Base-by-base conservation (phyloP, 92 coral and sea anemone species). In the Chrysogorgia sp. region DNA sequence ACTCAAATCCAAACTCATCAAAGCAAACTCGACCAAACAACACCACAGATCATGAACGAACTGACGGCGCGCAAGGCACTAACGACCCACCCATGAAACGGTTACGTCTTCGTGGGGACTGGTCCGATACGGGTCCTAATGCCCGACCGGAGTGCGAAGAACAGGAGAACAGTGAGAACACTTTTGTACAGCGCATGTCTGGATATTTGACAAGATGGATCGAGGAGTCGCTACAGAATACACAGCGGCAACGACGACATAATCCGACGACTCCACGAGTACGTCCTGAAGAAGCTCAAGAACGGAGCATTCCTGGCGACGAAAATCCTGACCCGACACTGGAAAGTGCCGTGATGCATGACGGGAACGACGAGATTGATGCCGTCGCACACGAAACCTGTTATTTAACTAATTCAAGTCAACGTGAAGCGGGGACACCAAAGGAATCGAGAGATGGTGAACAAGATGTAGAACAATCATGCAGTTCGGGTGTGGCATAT, bases 91-190 rank as follows among this genome's bases (percentile, higher is more conserved):
- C 99, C 0, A 67, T 96, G 76, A 91, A 91, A 56, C 89, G 99
- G 14, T 77, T 96, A 29, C 92, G 99, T 40, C 88, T 96, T 76
- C 89, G 99, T 35, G 99, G 99, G 7, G 99, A 96, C 86, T 96
- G 97, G 97, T 90, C 96, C 35, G 99, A 96, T 84, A 96, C 99
- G 17, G 99, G 99, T 25, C 99, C 99, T 7, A 91, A 96, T 71
- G 97, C 99, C 31, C 87, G 97, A 77, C 99, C 99, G 53, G 99
- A 96, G 66, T 90, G 97, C 29, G 99, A 96, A 76, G 92, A 88
- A 52, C 76, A 92, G 40, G 90, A 88, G 37, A 84, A 85, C 9
- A 71, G 19, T 1, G 98, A 94, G 48, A 89, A 83, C 64, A 89
- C 84, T 17, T 84, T 91, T 3, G 88, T 91, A 87, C 99, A 96